These are phyloP conservation scores for Arctocebus calabarensis DNA, from an alignment of 2,797 vertebrate species.

Conservation along the genomic window DNA sequence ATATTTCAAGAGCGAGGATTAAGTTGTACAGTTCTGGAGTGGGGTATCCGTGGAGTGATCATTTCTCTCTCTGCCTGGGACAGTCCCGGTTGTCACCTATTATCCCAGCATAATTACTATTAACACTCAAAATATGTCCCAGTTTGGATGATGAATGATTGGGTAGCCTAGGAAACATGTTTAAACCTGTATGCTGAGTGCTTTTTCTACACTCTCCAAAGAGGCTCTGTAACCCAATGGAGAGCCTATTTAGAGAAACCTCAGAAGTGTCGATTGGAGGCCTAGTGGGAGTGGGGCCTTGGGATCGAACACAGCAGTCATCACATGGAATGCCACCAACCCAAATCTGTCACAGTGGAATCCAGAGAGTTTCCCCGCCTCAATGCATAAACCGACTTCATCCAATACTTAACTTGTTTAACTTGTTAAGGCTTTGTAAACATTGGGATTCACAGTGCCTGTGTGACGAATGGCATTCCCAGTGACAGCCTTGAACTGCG, in stretches of 20 bases:
- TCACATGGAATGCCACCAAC: background rate
- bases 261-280: background rate
- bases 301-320: background rate
- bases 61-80: background rate
- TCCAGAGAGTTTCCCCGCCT: background rate
- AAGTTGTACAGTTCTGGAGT: background rate
- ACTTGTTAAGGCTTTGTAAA: background rate
- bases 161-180: background rate
- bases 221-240: background rate
- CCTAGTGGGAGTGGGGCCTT: background rate
- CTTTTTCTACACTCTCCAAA: background rate
- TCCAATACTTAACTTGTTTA: too few species aligned
- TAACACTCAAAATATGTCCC: background rate
- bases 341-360: background rate
- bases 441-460: accelerated
- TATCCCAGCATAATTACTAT: background rate
- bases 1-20: background rate
- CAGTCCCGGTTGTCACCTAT: too few species aligned
- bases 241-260: background rate
- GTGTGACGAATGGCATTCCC: accelerated
- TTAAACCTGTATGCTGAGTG: background rate
- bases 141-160: background rate
- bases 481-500: background rate
- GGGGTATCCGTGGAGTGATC: background rate
- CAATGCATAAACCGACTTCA: accelerated